Evolutionary conservation across 2,113 vertebrate genomes (phyloP).

Genomic region (Mesocricetus auratus): DNA sequence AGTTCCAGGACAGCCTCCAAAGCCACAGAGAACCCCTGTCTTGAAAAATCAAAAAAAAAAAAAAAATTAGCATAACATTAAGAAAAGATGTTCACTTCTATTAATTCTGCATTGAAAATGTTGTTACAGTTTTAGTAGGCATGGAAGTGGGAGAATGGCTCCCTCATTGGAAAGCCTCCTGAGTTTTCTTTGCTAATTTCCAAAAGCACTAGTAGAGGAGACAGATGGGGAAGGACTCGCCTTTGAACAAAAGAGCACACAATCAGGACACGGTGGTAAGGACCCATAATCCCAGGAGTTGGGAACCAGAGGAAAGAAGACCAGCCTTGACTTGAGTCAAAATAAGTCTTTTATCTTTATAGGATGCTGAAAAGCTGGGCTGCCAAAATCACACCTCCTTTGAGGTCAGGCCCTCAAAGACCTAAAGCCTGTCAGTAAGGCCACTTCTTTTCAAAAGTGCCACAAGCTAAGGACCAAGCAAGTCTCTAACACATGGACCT

Average conservation of each 20-base stretch:
- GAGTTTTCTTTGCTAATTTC: not conserved
- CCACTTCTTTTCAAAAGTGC: not conserved
- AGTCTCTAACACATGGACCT: not conserved
- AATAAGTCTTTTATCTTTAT: not conserved
- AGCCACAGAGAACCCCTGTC: too few relatives aligned
- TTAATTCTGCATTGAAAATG: constrained; percentile 82
- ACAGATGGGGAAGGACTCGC: not conserved
- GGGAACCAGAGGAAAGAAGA: not conserved
- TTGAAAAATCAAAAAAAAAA: too few relatives aligned
- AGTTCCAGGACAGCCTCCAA: too few relatives aligned
- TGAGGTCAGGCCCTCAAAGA: not conserved
- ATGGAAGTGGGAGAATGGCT: constrained; percentile 78
- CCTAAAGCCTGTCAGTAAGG: not conserved
- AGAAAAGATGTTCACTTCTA: not conserved
- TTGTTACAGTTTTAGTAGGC: constrained; percentile 66
- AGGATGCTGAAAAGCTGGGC: not conserved
- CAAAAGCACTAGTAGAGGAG: not conserved
- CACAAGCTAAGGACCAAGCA: not conserved
- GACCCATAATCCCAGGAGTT: too few relatives aligned
- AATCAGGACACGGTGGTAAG: not conserved
- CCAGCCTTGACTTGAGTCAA: not conserved
- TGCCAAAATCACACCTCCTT: not conserved
- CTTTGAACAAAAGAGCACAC: not conserved
- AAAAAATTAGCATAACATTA: too few relatives aligned
- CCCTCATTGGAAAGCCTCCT: constrained; percentile 48